Evolutionary conservation across 2,888 invertebrate genomes (phyloP).

Genomic region (Cheilosia soror): DNA sequence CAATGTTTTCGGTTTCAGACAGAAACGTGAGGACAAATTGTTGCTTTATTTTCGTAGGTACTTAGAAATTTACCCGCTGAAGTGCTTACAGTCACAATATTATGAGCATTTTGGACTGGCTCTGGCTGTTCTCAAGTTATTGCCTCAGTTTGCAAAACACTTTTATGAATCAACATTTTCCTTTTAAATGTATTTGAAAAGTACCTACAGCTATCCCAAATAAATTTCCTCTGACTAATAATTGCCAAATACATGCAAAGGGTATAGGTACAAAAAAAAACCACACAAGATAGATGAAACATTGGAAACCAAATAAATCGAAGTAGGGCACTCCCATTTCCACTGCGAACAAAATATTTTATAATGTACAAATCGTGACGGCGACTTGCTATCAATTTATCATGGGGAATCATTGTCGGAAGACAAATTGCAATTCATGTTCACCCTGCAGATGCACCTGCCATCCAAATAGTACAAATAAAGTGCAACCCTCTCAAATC

Average conservation of each 20-base stretch:
- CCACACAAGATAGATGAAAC: conserved; percentile 1
- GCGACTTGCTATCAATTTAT: conserved; percentile 49
- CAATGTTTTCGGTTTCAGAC: too few relatives aligned
- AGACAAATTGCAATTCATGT: conserved; percentile 69
- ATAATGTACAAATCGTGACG: conserved; percentile 20
- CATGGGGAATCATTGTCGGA: conserved; percentile 69
- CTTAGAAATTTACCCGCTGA: too few relatives aligned
- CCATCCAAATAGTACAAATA: conserved; percentile 56
- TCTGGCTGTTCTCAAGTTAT: too few relatives aligned
- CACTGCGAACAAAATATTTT: background rate
- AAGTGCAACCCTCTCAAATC: conserved; percentile 64
- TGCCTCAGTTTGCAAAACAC: too few relatives aligned
- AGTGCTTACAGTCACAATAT: too few relatives aligned
- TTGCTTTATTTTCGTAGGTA: too few relatives aligned
- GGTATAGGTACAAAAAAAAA: background rate
- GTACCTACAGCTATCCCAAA: too few relatives aligned
- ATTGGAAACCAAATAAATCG: conserved; percentile 41
- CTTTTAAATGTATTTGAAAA: too few relatives aligned
- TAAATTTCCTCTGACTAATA: conserved; percentile 7
- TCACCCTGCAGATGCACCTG: conserved; percentile 57
- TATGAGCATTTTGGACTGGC: too few relatives aligned
- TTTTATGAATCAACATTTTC: too few relatives aligned
- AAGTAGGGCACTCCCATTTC: conserved; percentile 60
- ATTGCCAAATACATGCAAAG: background rate
- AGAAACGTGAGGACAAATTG: too few relatives aligned